Evolutionary conservation across 2,888 invertebrate species (phyloP).

Genomic region (Drosophila mulleri): DNA sequence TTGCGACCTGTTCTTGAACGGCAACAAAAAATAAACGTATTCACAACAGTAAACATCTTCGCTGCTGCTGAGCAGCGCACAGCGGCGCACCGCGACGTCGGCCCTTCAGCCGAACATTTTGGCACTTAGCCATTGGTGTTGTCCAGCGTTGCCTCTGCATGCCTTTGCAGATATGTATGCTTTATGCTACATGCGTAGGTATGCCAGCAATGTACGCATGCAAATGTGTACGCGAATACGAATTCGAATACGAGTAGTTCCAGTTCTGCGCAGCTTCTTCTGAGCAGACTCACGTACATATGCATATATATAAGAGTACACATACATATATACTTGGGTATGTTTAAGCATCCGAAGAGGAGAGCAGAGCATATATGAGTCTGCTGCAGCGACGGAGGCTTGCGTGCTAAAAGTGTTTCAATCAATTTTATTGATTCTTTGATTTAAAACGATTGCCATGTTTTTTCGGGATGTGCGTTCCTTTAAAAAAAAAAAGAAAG

Average conservation of each 20-base stretch:
- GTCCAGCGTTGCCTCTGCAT: not conserved
- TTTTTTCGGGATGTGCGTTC: constrained; percentile 53
- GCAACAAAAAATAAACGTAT: constrained; percentile 37
- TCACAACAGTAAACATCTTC: constrained; percentile 53
- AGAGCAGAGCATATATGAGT: constrained; percentile 6
- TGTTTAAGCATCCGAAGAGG: not conserved
- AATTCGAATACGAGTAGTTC: constrained; percentile 42
- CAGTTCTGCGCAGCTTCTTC: constrained; percentile 61
- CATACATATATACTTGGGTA: not conserved
- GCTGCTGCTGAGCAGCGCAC: constrained; percentile 26
- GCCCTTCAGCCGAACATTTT: constrained; percentile 43
- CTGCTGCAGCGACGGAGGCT: constrained; percentile 35
- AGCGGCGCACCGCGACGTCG: constrained; percentile 14
- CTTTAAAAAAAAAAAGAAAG: constrained; percentile 47
- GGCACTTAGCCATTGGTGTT: constrained; percentile 37
- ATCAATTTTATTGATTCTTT: constrained; percentile 75
- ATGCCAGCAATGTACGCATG: constrained; percentile 83
- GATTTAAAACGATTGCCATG: constrained; percentile 79
- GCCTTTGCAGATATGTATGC: constrained; percentile 55
- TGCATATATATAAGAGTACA: not conserved
- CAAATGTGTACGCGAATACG: constrained; percentile 63
- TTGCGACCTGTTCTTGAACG: constrained; percentile 49
- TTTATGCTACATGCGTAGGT: constrained; percentile 79
- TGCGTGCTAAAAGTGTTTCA: constrained; percentile 77
- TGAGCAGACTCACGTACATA: not conserved